Base-by-base conservation (phyloP, 1,140 invertebrate species). In the Pinna nobilis region DNA sequence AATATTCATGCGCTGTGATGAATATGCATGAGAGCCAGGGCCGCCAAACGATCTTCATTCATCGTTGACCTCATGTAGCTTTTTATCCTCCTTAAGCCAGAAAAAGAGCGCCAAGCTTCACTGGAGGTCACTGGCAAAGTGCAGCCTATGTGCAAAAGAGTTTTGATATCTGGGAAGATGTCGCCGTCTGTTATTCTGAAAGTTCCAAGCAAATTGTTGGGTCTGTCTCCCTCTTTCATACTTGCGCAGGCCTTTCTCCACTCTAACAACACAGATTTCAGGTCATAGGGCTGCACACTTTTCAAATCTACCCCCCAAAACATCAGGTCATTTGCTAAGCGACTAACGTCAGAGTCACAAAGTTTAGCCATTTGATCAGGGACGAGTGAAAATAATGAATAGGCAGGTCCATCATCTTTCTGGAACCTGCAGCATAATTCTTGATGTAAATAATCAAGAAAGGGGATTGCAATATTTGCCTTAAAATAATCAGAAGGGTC, bases 61-160 rank as follows among this genome's bases (percentile, higher is more conserved):
- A 66, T 66, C 1, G 30, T n/a, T n/a, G n/a, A n/a, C n/a, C n/a
- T n/a, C n/a, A n/a, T n/a, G n/a, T n/a, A n/a, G n/a, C n/a, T n/a
- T n/a, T n/a, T n/a, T n/a, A n/a, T n/a, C n/a, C 64, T 66, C 13
- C 64, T 44, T 30, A 51, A 28, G 9, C 25, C 32, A 15, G 47
- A 66, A 53, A 66, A 51, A 3, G 64, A 51, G 6, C 64, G 18
- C 30, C 53, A 32, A 13, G 47, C 47, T 66, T 53, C 47, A 66
- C 47, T 33, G 49, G 25, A 49, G 2, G 47, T 53, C 3, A 66
- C 39, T 20, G 64, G 64, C 18, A 66, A 37, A 18, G 64, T 66
- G 49, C 30, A 53, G 30, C 3, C 47, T 32, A 66, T 37, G 13
- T 18, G 13, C 32, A 66, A 13, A 11, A 51, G 28, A 35, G 30